phyloP scores from a whole-genome alignment of 2,113 vertebrate species.

The Lepidothrix coronata region DNA sequence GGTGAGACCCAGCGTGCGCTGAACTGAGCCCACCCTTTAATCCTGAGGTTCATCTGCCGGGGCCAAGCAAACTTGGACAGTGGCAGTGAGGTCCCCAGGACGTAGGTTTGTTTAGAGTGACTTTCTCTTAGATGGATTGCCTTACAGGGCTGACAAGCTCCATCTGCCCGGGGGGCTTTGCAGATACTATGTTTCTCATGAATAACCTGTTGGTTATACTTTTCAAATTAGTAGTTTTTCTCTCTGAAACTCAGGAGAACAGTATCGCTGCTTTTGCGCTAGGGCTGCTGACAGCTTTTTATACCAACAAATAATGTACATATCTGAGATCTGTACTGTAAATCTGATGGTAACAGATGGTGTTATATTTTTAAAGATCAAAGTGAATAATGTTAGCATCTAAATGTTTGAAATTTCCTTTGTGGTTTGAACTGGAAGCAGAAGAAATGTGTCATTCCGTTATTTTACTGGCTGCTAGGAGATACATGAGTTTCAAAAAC shows the following conservation, averaged over 20 bases:
- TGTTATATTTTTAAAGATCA: constrained; percentile 42
- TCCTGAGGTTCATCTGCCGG: too few relatives aligned
- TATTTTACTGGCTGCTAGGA: neutral
- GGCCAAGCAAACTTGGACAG: too few relatives aligned
- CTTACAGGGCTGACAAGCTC: too few relatives aligned
- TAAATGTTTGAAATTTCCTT: constrained; percentile 36
- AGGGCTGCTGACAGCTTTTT: constrained; percentile 12
- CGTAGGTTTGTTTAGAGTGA: too few relatives aligned
- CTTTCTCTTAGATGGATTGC: too few relatives aligned
- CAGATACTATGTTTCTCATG: neutral
- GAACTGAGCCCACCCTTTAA: too few relatives aligned
- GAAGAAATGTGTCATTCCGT: neutral
- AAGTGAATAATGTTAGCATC: constrained; percentile 8
- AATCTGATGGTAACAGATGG: constrained; percentile 45
- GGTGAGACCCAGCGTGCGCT: too few relatives aligned
- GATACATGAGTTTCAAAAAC: neutral
- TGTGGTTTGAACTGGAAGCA: constrained; percentile 41
- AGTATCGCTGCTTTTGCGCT: neutral
- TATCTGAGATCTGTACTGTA: constrained; percentile 20
- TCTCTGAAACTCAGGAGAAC: neutral
- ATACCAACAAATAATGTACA: neutral
- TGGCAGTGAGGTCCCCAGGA: too few relatives aligned
- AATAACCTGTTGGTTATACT: neutral
- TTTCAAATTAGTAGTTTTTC: neutral
- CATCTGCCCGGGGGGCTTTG: too few relatives aligned